phyloP scores from a whole-genome alignment of 2,888 invertebrate genomes.

The Pristionchus maxplancki region DNA sequence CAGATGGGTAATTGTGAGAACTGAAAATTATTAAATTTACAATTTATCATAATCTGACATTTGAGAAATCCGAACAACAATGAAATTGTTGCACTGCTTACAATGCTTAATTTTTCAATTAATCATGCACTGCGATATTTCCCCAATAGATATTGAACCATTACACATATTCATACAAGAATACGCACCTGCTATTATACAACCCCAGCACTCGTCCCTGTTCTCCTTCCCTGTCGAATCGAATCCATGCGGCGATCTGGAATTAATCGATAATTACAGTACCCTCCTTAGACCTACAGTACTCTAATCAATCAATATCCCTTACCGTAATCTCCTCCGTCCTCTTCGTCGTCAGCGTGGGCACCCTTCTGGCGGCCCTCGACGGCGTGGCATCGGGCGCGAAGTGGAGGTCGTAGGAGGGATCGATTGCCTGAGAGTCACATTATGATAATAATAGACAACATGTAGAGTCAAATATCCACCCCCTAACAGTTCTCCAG shows the following conservation, averaged over 20 bases:
- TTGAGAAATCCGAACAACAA: background rate
- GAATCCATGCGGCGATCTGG: slow-evolving; percentile 96
- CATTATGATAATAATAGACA: too few relatives aligned
- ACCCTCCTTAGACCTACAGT: slow-evolving; percentile 22
- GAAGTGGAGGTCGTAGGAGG: slow-evolving; percentile 97
- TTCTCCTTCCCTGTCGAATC: slow-evolving; percentile 87
- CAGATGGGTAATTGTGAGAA: slow-evolving; percentile 83
- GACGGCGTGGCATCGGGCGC: slow-evolving; percentile 79
- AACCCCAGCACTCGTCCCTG: slow-evolving; percentile 93
- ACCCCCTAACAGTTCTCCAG: background rate
- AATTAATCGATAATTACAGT: slow-evolving; percentile 83
- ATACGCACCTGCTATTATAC: slow-evolving; percentile 48
- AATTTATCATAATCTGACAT: background rate
- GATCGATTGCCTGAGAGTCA: slow-evolving; percentile 84
- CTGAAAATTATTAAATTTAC: too few relatives aligned
- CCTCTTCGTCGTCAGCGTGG: slow-evolving; percentile 12
- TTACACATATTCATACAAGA: background rate
- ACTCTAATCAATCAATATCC: slow-evolving; percentile 27
- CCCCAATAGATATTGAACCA: too few relatives aligned
- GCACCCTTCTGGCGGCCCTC: slow-evolving; percentile 6
- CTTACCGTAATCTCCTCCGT: slow-evolving; percentile 79
- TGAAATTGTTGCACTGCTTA: too few relatives aligned
- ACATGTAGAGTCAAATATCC: background rate
- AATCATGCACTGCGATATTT: too few relatives aligned
- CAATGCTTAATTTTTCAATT: too few relatives aligned